Conservation (phyloP, 2,113 vertebrate genomes). For the Melanocharis versteri region DNA sequence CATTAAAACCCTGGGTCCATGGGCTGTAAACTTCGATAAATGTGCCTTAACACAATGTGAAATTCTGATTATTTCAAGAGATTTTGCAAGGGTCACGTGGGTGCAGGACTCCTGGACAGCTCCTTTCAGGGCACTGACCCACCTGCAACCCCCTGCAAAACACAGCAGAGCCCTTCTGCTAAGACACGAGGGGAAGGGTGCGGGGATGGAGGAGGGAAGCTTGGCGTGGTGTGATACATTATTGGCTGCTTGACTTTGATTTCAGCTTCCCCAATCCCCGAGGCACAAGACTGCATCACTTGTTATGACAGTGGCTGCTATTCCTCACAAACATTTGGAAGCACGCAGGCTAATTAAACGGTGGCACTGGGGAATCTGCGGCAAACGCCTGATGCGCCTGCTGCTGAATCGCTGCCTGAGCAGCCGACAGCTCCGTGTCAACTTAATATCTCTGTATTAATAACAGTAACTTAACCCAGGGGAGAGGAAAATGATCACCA, state of each 20-base stretch:
- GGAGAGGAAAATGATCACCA: constrained; percentile 13
- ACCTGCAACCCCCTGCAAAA: not conserved
- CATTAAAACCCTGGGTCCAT: not conserved
- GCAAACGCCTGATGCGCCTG: not conserved
- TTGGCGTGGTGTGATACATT: not conserved
- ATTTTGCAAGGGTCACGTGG: rapidly evolving
- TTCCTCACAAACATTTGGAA: constrained; percentile 2
- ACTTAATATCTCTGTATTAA: constrained; percentile 28
- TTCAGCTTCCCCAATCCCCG: not conserved
- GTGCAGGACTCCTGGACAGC: not conserved
- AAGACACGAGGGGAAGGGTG: not conserved
- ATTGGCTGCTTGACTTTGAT: not conserved
- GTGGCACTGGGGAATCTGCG: constrained; percentile 25
- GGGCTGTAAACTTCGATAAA: not conserved
- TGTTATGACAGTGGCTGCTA: not conserved
- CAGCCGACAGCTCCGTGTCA: constrained; percentile 18
- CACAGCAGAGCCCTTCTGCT: not conserved
- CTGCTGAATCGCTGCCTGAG: constrained; percentile 15
- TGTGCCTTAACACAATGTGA: rapidly evolving
- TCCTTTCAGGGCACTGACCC: not conserved
- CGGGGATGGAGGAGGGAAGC: not conserved
- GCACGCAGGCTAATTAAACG: not conserved
- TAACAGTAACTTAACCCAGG: constrained; percentile 42
- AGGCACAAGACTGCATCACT: not conserved
- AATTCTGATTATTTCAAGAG: not conserved